These are phyloP conservation scores for Salvelinus sp. DNA, from an alignment of 2,113 vertebrate species.

Conservation along the genomic window DNA sequence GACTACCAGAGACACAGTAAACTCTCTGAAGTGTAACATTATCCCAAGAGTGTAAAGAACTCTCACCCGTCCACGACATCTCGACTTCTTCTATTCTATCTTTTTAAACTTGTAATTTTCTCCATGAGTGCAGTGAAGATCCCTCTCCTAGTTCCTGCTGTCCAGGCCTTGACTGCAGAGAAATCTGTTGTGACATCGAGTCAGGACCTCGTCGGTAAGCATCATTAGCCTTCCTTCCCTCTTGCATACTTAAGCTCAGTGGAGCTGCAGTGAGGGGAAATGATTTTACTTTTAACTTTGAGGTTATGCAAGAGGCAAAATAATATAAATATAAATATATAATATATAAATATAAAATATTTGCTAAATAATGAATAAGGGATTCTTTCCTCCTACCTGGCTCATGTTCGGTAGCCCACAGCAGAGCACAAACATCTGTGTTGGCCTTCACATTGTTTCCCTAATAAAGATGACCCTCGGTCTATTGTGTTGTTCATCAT, in stretches of 20 bases:
- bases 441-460: too few species aligned
- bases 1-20: constrained; percentile 65
- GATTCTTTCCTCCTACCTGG: too few species aligned
- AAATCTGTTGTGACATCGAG: constrained; percentile 68
- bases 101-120: constrained; percentile 69
- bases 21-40: constrained; percentile 68
- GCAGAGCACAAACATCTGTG: too few species aligned
- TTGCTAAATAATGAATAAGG: too few species aligned
- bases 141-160: constrained; percentile 59
- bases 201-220: constrained; percentile 57
- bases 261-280: background rate
- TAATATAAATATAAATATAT: too few species aligned
- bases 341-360: too few species aligned
- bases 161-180: constrained; percentile 60
- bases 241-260: too few species aligned
- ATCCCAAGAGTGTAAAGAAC: constrained; percentile 69
- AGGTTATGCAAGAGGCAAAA: too few species aligned
- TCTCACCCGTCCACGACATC: constrained; percentile 61
- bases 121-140: constrained; percentile 65
- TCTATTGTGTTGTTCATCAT: too few species aligned
- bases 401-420: too few species aligned
- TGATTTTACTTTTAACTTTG: background rate
- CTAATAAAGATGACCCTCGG: too few species aligned
- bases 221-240: constrained; percentile 53
- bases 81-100: constrained; percentile 35